Conservation (phyloP, 2,797 vertebrate genomes). For the Microctenopoma lineatum region DNA sequence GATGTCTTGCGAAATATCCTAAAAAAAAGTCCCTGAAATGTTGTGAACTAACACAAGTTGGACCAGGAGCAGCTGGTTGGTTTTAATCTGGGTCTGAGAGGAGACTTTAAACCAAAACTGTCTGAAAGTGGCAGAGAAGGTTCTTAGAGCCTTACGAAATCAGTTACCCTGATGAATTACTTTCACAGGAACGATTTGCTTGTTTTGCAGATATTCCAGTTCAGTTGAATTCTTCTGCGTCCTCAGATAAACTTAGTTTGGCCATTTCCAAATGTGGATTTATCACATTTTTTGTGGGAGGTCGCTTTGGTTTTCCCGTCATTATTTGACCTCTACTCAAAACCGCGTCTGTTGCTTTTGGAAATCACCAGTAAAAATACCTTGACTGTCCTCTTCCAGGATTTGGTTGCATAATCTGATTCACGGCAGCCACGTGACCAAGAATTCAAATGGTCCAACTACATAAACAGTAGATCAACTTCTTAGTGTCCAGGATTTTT, state of each 20-base stretch:
- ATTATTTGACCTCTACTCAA: slow-evolving; percentile 16
- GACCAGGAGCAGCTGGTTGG: no score
- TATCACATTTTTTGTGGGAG: neutral
- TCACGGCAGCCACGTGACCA: neutral
- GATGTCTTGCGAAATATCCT: no score
- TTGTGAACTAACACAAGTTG: no score
- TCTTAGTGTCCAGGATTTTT: neutral
- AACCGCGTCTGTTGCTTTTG: neutral
- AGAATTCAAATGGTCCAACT: neutral
- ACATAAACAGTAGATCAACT: neutral
- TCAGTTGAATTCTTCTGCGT: neutral
- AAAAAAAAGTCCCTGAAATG: no score
- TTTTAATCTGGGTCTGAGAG: neutral
- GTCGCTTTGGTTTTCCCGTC: slow-evolving; percentile 13
- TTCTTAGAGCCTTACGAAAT: neutral
- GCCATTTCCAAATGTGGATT: neutral
- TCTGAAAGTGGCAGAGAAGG: neutral
- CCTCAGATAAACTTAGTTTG: neutral
- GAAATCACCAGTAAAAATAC: slow-evolving; percentile 14
- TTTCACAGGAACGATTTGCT: neutral
- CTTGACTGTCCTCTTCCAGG: neutral
- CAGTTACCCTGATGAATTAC: neutral
- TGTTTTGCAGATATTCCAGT: neutral
- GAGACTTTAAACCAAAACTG: neutral
- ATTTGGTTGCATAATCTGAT: slow-evolving; percentile 14